Percentiles rank a stretch among this genome's conserved stretches.
phyloP scores from a whole-genome alignment of 2,113 vertebrate species.

The Calidris pugnax region DNA sequence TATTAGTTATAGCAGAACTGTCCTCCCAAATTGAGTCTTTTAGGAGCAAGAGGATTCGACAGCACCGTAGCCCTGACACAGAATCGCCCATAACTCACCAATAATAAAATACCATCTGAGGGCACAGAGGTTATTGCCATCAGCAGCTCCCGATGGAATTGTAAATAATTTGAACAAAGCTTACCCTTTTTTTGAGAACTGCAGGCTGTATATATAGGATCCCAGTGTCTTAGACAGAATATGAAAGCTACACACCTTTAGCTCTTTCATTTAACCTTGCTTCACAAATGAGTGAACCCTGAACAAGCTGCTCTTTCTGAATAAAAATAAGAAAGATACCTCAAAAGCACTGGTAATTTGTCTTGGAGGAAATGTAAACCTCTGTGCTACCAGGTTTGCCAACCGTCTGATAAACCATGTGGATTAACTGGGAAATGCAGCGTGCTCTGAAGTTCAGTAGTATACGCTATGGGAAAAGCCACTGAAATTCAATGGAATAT shows the following conservation, averaged over 20 bases:
- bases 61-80: neutral
- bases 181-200: constrained; percentile 12
- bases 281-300: constrained; percentile 3
- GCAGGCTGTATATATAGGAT: neutral
- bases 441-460: neutral
- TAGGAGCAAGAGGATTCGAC: neutral
- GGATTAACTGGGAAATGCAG: neutral
- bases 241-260: neutral
- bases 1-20: constrained; percentile 13
- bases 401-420: neutral
- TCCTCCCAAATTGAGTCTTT: constrained; percentile 6
- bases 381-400: constrained; percentile 1
- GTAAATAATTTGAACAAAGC: constrained; percentile 33
- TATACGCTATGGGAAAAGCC: rapidly evolving
- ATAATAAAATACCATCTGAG: constrained; percentile 31
- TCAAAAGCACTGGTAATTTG: constrained; percentile 9
- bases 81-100: constrained; percentile 28
- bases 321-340: constrained; percentile 1
- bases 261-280: constrained; percentile 19
- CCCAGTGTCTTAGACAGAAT: neutral
- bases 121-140: constrained; percentile 34
- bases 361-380: neutral
- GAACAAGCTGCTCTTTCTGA: neutral
- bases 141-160: neutral
- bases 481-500: neutral